phyloP scores from a whole-genome alignment of 2,888 invertebrate species.

The Drosophila ustulata region DNA sequence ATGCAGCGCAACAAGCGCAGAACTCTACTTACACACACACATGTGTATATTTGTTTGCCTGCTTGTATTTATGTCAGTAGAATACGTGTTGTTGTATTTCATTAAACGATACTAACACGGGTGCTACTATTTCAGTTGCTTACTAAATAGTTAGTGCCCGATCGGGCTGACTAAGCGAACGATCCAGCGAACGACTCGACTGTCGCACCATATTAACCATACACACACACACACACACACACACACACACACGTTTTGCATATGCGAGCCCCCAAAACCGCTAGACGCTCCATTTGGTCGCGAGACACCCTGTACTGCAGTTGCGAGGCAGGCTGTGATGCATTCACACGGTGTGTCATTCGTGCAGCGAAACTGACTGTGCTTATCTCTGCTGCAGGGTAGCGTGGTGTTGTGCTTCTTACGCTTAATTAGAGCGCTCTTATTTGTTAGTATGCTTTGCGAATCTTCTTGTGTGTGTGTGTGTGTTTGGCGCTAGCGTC shows the following conservation, averaged over 20 bases:
- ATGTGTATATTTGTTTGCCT: slow-evolving; percentile 17
- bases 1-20: slow-evolving; percentile 65
- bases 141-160: slow-evolving; percentile 78
- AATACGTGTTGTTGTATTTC: slow-evolving; percentile 55
- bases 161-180: slow-evolving; percentile 79
- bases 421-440: slow-evolving; percentile 1
- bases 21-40: slow-evolving; percentile 54
- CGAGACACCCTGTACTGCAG: slow-evolving; percentile 32
- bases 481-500: slow-evolving; percentile 63
- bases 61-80: slow-evolving; percentile 41
- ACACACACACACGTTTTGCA: slow-evolving; percentile 44
- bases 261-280: slow-evolving; percentile 41
- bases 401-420: slow-evolving; percentile 4
- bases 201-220: slow-evolving; percentile 75
- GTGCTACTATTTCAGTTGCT: slow-evolving; percentile 81
- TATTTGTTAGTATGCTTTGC: slow-evolving; percentile 55
- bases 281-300: slow-evolving; percentile 58
- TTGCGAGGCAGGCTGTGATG: background rate
- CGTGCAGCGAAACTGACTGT: too few relatives aligned
- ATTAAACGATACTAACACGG: slow-evolving; percentile 77
- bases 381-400: slow-evolving; percentile 15
- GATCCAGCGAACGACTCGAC: slow-evolving; percentile 52
- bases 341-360: background rate
- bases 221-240: slow-evolving; percentile 40
- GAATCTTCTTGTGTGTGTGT: slow-evolving; percentile 18